Evolutionary conservation across 2,797 vertebrate genomes (phyloP).

Genomic region (Sebastes trivittatus): DNA sequence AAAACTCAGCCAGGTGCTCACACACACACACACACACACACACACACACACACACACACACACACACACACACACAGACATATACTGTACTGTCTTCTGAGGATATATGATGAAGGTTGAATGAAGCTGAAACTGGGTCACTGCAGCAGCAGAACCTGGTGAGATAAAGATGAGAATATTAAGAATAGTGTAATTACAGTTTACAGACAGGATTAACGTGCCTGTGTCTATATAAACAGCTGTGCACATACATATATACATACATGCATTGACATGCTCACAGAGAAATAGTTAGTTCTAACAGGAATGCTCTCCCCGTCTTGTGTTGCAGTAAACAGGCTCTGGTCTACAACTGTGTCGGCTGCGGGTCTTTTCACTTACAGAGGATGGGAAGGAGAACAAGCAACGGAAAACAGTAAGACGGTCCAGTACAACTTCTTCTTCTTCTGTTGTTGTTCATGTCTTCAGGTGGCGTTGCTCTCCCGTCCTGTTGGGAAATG

Average conservation of each 20-base stretch:
- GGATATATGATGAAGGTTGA: constrained; percentile 24
- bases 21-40: neutral
- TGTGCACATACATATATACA: neutral
- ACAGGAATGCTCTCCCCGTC: neutral
- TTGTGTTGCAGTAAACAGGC: constrained; percentile 87
- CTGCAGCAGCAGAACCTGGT: neutral
- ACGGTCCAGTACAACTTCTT: neutral
- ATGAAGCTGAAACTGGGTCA: constrained; percentile 43
- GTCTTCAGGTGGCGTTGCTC: neutral
- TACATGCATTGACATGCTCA: too few species aligned
- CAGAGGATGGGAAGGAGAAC: constrained; percentile 88
- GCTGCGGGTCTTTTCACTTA: constrained; percentile 89
- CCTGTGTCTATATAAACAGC: too few species aligned
- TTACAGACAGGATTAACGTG: neutral
- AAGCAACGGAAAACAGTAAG: constrained; percentile 83
- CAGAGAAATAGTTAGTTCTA: fast-evolving
- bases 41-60: neutral
- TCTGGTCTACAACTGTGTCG: constrained; percentile 91
- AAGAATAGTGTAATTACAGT: neutral
- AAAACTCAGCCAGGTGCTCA: constrained; percentile 90
- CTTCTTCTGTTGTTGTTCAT: neutral
- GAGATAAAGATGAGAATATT: neutral
- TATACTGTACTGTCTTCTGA: neutral
- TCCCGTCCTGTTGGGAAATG: neutral
- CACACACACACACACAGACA: neutral